Percentiles rank a stretch among this genome's conserved stretches.
Evolutionary conservation across 2,888 invertebrate species (phyloP).

Genomic region (Leucania comma): DNA sequence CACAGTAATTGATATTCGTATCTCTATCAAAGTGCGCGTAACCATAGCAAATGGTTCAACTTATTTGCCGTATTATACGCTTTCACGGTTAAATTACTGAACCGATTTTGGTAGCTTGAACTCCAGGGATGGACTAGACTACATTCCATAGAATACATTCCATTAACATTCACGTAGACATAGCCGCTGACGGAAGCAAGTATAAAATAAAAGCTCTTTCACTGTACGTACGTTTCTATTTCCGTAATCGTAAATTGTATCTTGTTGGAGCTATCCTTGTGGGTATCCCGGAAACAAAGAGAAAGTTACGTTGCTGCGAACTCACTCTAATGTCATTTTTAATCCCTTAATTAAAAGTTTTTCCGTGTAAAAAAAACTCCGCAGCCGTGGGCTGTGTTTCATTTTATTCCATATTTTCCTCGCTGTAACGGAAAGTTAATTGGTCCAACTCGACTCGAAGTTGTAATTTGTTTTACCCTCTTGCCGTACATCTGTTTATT

Average conservation of each 20-base stretch:
- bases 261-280: conserved; percentile 71
- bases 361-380: conserved; percentile 79
- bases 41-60: too few relatives aligned
- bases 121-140: too few relatives aligned
- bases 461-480: conserved; percentile 88
- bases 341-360: conserved; percentile 91
- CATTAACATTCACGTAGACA: too few relatives aligned
- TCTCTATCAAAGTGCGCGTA: too few relatives aligned
- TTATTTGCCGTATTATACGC: too few relatives aligned
- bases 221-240: conserved; percentile 73
- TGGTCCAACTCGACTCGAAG: conserved; percentile 87
- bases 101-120: too few relatives aligned
- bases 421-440: conserved; percentile 90
- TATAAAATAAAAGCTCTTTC: conserved; percentile 65
- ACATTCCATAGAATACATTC: too few relatives aligned
- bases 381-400: conserved; percentile 85
- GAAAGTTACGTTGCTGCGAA: conserved; percentile 85
- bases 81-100: too few relatives aligned
- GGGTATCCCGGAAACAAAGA: conserved; percentile 79
- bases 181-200: too few relatives aligned
- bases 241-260: conserved; percentile 70
- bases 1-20: too few relatives aligned
- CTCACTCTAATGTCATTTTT: conserved; percentile 89
- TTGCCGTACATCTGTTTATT: conserved; percentile 85
- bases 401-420: conserved; percentile 89